These are phyloP conservation scores for Drosophila kanapiae DNA, from an alignment of 1,140 invertebrate genomes.

Conservation along the genomic window DNA sequence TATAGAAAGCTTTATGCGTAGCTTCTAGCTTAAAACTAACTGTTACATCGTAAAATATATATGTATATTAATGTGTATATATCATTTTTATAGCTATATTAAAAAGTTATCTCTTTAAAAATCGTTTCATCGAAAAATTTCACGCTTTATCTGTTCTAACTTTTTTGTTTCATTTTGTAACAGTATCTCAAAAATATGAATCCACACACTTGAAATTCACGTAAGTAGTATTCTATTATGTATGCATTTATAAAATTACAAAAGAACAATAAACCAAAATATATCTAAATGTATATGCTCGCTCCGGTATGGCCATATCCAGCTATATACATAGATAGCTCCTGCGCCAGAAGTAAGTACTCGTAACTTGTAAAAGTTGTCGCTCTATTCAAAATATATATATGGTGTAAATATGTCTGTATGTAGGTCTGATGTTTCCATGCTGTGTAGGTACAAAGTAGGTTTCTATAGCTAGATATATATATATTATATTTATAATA, in stretches of 20 bases:
- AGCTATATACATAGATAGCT: constrained; percentile 23
- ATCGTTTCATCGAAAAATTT: constrained; percentile 70
- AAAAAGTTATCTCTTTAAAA: constrained; percentile 57
- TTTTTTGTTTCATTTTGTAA: constrained; percentile 44
- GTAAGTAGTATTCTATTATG: constrained; percentile 42
- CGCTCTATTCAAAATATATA: constrained; percentile 77
- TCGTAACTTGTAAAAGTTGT: constrained; percentile 69
- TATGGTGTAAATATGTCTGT: constrained; percentile 41
- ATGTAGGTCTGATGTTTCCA: constrained; percentile 43
- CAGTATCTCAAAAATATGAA: constrained; percentile 75
- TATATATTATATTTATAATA: constrained; percentile 47
- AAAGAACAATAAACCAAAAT: constrained; percentile 68
- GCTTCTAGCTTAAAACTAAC: constrained; percentile 45
- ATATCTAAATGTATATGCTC: constrained; percentile 47
- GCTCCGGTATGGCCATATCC: constrained; percentile 42
- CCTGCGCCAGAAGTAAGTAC: constrained; percentile 35
- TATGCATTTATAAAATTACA: constrained; percentile 76
- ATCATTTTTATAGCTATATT: constrained; percentile 52
- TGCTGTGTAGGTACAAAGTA: constrained; percentile 73
- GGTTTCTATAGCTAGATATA: constrained; percentile 52
- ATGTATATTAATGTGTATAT: constrained; percentile 39
- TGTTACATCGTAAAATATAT: constrained; percentile 69
- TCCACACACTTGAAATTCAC: constrained; percentile 64
- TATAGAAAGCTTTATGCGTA: constrained; percentile 67
- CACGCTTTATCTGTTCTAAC: constrained; percentile 29